Base-by-base conservation (phyloP, 2,113 vertebrate species). In the Poeciliopsis turrubarensis region DNA sequence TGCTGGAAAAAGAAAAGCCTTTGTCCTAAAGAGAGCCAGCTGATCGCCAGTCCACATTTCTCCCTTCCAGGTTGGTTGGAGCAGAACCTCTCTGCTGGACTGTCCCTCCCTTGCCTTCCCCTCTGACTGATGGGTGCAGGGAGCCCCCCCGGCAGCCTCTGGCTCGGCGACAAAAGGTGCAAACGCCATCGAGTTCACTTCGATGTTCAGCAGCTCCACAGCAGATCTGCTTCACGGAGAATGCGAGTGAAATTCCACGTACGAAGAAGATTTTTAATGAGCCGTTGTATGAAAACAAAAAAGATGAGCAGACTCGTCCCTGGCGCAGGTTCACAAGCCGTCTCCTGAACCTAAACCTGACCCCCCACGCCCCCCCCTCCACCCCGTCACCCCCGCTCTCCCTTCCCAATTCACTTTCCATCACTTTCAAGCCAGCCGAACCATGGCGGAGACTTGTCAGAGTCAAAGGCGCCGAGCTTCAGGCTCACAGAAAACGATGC, bases 21-120 rank as follows among this genome's bases (percentile, higher is more conserved):
- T 94, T 95, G 93, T 94, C 91, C 91, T 90, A 80, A 81, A 83
- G 73, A 90, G 88, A 84, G 66, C 89, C 72, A 81, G 77, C 79
- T 78, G 87, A 90, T 92, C 86, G 90, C 81, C 87, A 80, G 86
- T 91, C 86, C 86, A 86, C 73, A 70, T 90, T 79, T 90, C 82
- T 89, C 89, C 86, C 63, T 64, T 78, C 72, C 70, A 65, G 74
- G 72, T 78, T 19, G 37, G 71, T 66, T 31, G 61, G 77, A 81
- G 54, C 69, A n/a, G 17, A 69, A 83, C 62, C 68, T 32, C 61
- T 73, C 80, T 61, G 81, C 11, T 7, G 64, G 70, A 66, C 65
- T 69, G 41, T 70, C 69, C 27, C 78, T 86, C 65, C 41, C 62
- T 78, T 66, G 26, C 60, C 65, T 25, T 78, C 66, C 29, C 60